These are phyloP conservation scores for Trichonephila clavipes DNA, from an alignment of 1,140 invertebrate genomes.

Conservation along the genomic window DNA sequence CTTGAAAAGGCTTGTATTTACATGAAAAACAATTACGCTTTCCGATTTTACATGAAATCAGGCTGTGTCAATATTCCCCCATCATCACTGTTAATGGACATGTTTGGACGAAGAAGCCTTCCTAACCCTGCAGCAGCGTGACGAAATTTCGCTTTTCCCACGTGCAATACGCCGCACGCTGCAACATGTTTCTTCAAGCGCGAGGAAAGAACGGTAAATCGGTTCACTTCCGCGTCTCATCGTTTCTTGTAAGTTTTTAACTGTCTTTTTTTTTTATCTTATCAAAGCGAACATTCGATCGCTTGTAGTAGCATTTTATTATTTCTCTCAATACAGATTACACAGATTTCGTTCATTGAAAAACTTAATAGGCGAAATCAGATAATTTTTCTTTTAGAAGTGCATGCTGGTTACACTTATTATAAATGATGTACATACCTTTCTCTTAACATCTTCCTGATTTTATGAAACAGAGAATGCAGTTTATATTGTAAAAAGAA, in stretches of 20 bases:
- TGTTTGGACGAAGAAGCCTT: neutral
- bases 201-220: conserved; percentile 15
- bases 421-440: too few relatives aligned
- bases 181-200: conserved; percentile 40
- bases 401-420: too few relatives aligned
- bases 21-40: neutral
- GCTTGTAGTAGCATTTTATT: too few relatives aligned
- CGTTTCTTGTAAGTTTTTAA: neutral
- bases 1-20: neutral
- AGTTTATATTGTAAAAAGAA: too few relatives aligned
- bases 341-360: too few relatives aligned
- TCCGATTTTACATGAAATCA: neutral
- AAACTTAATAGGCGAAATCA: too few relatives aligned
- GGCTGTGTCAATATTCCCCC: neutral
- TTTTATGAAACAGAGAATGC: too few relatives aligned
- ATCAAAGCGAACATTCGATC: too few relatives aligned
- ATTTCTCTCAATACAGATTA: too few relatives aligned
- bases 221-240: neutral
- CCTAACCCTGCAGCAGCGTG: neutral
- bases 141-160: conserved; percentile 38
- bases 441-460: too few relatives aligned
- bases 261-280: too few relatives aligned
- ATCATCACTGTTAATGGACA: neutral
- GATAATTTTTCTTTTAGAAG: too few relatives aligned
- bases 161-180: neutral